Percentiles rank a stretch among this genome's conserved stretches.
These are phyloP conservation scores for Xiphias gladius DNA, from an alignment of 2,113 vertebrate species.

Conservation along the genomic window DNA sequence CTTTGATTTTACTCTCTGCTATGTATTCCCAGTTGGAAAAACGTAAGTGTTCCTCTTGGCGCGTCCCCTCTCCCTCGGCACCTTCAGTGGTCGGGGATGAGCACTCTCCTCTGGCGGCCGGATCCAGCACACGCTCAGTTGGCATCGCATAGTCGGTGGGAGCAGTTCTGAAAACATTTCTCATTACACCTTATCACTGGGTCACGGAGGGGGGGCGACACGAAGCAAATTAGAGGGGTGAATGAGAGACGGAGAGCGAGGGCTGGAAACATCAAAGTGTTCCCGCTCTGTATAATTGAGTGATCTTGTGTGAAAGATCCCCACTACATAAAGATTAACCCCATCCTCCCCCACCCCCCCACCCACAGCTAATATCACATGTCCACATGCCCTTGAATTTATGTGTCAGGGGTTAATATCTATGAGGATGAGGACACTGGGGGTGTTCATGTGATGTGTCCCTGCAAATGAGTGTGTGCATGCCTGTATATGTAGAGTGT, in stretches of 20 bases:
- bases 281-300: slow-evolving; percentile 75
- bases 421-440: slow-evolving; percentile 56
- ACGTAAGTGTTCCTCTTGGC: slow-evolving; percentile 1
- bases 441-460: slow-evolving; percentile 23
- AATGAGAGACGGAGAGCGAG: slow-evolving; percentile 59
- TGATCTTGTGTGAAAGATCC: slow-evolving; percentile 79
- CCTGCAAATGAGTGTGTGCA: slow-evolving; percentile 25
- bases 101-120: slow-evolving; percentile 34
- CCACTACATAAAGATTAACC: slow-evolving; percentile 80
- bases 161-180: slow-evolving; percentile 76
- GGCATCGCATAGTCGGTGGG: slow-evolving; percentile 69
- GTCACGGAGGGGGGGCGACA: slow-evolving; percentile 68
- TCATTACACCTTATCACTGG: slow-evolving; percentile 82
- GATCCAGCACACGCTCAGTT: slow-evolving; percentile 57
- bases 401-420: slow-evolving; percentile 79
- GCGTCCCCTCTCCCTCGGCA: slow-evolving; percentile 13
- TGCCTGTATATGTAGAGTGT: slow-evolving; percentile 8
- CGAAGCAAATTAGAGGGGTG: slow-evolving; percentile 71
- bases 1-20: slow-evolving; percentile 10
- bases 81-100: slow-evolving; percentile 44
- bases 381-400: slow-evolving; percentile 69
- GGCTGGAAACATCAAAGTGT: slow-evolving; percentile 77
- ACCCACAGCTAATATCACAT: slow-evolving; percentile 70
- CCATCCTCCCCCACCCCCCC: slow-evolving; percentile 50
- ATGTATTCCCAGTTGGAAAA: background rate